Conservation (phyloP, 2,888 invertebrate genomes). For the Cheilosia scutellata region DNA sequence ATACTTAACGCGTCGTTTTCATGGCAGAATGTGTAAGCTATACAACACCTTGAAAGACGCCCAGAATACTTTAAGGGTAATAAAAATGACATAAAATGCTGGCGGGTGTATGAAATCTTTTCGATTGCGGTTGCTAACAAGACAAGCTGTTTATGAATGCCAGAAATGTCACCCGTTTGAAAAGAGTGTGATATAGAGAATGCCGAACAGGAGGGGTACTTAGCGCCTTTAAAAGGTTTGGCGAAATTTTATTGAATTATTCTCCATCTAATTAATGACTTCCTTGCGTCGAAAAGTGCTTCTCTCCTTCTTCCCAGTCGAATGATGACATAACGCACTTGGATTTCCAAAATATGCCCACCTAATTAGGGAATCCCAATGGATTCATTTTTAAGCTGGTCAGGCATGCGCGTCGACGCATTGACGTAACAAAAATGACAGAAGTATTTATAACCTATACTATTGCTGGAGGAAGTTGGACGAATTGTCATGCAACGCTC, state of each 20-base stretch:
- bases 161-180: slow-evolving; percentile 30
- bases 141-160: slow-evolving; percentile 44
- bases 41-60: slow-evolving; percentile 20
- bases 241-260: slow-evolving; percentile 26
- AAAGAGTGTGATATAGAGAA: slow-evolving; percentile 14
- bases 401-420: slow-evolving; percentile 60
- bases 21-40: slow-evolving; percentile 20
- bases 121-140: slow-evolving; percentile 1
- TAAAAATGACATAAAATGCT: slow-evolving; percentile 37
- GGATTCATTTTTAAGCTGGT: slow-evolving; percentile 46
- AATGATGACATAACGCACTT: slow-evolving; percentile 55
- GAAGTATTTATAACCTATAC: not conserved
- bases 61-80: slow-evolving; percentile 44
- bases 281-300: slow-evolving; percentile 38
- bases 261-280: slow-evolving; percentile 34
- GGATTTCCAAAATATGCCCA: slow-evolving; percentile 40
- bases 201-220: not conserved
- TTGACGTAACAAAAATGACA: slow-evolving; percentile 71
- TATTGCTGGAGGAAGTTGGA: slow-evolving; percentile 53
- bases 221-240: slow-evolving; percentile 12
- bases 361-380: slow-evolving; percentile 65
- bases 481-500: slow-evolving; percentile 64
- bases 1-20: slow-evolving; percentile 2
- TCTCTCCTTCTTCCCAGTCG: slow-evolving; percentile 13
- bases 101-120: slow-evolving; percentile 6